These are phyloP conservation scores for Leptinotarsa texana DNA, from an alignment of 1,140 invertebrate species.

Conservation along the genomic window DNA sequence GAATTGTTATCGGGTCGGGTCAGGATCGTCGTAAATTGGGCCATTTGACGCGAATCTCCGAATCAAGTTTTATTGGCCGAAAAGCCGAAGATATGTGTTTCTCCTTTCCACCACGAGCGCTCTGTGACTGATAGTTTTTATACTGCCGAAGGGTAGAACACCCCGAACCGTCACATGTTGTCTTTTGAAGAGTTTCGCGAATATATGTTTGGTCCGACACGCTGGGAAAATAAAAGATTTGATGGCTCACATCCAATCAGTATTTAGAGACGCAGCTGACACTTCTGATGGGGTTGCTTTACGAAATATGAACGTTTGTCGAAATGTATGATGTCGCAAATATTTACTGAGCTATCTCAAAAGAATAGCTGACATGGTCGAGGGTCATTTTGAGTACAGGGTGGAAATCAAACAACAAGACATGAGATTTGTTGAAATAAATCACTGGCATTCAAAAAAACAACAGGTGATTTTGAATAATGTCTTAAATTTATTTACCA, in stretches of 20 bases:
- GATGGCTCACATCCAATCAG: conserved; percentile 50
- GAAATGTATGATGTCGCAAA: conserved; percentile 33
- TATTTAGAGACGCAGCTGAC: conserved; percentile 46
- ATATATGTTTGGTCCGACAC: conserved; percentile 37
- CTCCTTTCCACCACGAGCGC: conserved; percentile 39
- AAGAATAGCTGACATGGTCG: conserved; percentile 25
- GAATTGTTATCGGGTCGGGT: conserved; percentile 48
- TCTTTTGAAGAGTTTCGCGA: neutral
- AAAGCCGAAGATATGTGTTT: conserved; percentile 53
- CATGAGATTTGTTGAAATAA: neutral
- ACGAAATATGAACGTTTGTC: conserved; percentile 39
- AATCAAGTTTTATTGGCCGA: conserved; percentile 55
- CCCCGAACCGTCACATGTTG: neutral
- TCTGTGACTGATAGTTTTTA: conserved; percentile 43
- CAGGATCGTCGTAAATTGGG: conserved; percentile 49
- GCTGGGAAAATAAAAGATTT: conserved; percentile 48
- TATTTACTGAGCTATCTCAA: conserved; percentile 33
- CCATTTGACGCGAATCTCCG: conserved; percentile 50
- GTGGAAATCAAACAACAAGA: neutral
- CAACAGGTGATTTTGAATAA: too few relatives aligned
- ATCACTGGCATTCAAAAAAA: neutral
- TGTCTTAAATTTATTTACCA: too few relatives aligned
- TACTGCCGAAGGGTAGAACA: conserved; percentile 36
- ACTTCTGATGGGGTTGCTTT: conserved; percentile 28
- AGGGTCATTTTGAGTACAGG: neutral